Base-by-base conservation (phyloP, 2,113 vertebrate species). In the Brienomyrus brachyistius region DNA sequence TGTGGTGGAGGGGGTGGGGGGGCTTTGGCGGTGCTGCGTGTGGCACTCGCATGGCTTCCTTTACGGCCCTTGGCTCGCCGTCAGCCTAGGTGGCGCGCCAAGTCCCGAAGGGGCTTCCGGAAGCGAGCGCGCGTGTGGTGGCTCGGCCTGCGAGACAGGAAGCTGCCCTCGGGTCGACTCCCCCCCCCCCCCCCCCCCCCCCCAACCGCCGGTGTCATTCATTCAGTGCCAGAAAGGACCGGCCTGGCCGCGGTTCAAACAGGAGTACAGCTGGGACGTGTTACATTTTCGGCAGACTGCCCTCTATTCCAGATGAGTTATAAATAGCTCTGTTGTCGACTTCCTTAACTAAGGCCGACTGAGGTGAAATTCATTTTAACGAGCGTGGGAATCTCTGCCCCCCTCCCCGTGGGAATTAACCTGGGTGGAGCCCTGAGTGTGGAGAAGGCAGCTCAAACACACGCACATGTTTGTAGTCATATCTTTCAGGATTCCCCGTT, bases 221-320 rank as follows among this genome's bases (percentile, higher is more conserved):
- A 98, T 98, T 97, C 96, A 89, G 96, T 97, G 98, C 97, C 97
- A 99, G 82, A 90, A 54, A 89, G 70, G 80, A 50, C 80, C 95
- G 95, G 96, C 96, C 99, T 99, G 98, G 98, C 98, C 95, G 95
- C 93, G 96, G 94, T 96, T 98, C 98, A 98, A 98, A 98, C 97
- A 97, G 97, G 96, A 98, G 97, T 97, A 98, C 98, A 99, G 98
- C 98, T 99, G 98, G 98, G 97, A 98, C 98, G 97, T 98, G 97
- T 99, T 99, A 99, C 97, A 98, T 97, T 97, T 99, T 98, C 97
- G 97, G 97, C 97, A 98, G 97, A 96, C 97, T 99, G 98, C 97
- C 97, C 97, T 98, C 96, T 96, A 97, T 98, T 98, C 95, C 96
- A 98, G 97, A 97, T 97, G 96, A 97, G 96, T 98, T 98, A 98